These are phyloP conservation scores for Homarus gammarus DNA, from an alignment of 2,888 invertebrate genomes.

Conservation along the genomic window DNA sequence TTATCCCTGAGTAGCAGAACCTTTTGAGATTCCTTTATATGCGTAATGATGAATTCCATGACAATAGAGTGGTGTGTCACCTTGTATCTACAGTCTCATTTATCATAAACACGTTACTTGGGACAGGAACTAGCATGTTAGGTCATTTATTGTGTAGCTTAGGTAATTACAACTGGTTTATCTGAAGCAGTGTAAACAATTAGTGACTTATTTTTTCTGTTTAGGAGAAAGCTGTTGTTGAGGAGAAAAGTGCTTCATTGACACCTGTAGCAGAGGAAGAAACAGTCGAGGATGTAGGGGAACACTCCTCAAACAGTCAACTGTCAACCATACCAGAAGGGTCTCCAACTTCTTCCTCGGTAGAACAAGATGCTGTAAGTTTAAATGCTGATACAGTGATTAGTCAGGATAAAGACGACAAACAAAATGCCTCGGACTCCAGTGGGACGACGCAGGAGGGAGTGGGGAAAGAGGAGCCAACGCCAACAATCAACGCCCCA, in stretches of 20 bases:
- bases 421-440: background rate
- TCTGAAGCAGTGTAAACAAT: too few relatives aligned
- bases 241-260: conserved; percentile 6
- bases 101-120: too few relatives aligned
- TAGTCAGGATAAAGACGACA: background rate
- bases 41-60: too few relatives aligned
- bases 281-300: conserved; percentile 29
- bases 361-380: background rate
- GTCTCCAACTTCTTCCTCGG: background rate
- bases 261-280: conserved; percentile 50
- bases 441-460: background rate
- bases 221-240: conserved; percentile 22
- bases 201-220: background rate
- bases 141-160: too few relatives aligned
- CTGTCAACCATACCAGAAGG: conserved; percentile 17
- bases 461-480: background rate
- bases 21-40: too few relatives aligned
- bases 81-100: too few relatives aligned
- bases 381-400: background rate
- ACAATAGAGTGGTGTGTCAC: too few relatives aligned
- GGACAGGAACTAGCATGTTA: too few relatives aligned
- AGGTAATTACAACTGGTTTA: too few relatives aligned
- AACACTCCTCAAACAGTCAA: background rate
- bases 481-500: too few relatives aligned
- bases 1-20: too few relatives aligned